Evolutionary conservation across 1,140 invertebrate species (phyloP).

Genomic region (Papilio machaon): DNA sequence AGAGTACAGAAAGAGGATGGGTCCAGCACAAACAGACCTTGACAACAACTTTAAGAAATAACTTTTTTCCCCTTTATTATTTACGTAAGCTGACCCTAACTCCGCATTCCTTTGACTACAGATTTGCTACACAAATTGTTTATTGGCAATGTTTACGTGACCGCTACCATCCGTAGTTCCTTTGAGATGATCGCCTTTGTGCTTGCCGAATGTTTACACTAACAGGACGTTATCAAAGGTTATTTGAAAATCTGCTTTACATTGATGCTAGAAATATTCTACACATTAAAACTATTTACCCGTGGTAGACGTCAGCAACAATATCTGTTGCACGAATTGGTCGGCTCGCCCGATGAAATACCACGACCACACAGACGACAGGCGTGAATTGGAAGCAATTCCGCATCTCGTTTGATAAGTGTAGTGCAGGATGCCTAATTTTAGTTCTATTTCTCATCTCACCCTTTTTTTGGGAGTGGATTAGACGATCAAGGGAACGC

Average conservation of each 20-base stretch:
- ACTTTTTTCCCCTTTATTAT: not conserved
- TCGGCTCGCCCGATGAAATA: too few relatives aligned
- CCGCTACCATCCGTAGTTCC: not conserved
- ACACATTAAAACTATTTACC: not conserved
- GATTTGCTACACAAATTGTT: not conserved
- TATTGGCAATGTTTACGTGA: slow-evolving; percentile 4
- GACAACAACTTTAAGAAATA: too few relatives aligned
- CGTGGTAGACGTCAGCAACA: too few relatives aligned
- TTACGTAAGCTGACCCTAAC: not conserved
- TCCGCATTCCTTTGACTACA: not conserved
- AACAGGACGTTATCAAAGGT: not conserved
- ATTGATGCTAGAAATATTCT: not conserved
- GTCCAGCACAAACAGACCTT: too few relatives aligned
- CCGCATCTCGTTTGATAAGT: too few relatives aligned
- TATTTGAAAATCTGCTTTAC: not conserved
- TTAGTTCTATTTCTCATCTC: too few relatives aligned
- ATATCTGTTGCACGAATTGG: too few relatives aligned
- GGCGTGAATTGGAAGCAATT: too few relatives aligned
- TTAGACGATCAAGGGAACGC: too few relatives aligned
- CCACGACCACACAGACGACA: too few relatives aligned
- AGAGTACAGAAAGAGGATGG: not conserved
- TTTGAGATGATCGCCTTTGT: slow-evolving; percentile 25
- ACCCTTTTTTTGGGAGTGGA: too few relatives aligned
- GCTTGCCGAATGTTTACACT: slow-evolving; percentile 8
- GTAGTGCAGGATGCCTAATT: too few relatives aligned